phyloP scores from a whole-genome alignment of 2,888 invertebrate species.

The Tinea pellionella region DNA sequence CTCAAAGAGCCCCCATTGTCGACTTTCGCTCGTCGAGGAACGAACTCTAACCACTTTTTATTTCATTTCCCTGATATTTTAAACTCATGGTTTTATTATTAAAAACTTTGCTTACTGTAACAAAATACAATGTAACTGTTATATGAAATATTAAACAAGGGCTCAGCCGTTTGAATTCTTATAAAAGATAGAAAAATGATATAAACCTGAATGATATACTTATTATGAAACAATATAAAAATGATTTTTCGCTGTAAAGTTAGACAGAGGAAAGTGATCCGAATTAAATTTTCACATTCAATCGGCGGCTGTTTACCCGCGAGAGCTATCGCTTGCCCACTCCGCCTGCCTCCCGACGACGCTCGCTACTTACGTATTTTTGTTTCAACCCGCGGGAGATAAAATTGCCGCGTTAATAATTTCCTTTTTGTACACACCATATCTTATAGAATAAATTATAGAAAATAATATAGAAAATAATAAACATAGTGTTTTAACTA shows the following conservation, averaged over 20 bases:
- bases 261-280: slow-evolving; percentile 42
- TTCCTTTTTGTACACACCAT: neutral
- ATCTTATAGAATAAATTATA: neutral
- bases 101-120: neutral
- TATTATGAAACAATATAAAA: neutral
- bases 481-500: no score
- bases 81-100: neutral
- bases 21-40: slow-evolving; percentile 1
- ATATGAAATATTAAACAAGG: neutral
- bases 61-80: neutral
- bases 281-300: slow-evolving; percentile 66
- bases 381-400: slow-evolving; percentile 8
- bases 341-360: slow-evolving; percentile 23
- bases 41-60: neutral
- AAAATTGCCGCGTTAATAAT: slow-evolving; percentile 10
- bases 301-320: slow-evolving; percentile 56
- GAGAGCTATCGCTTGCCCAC: slow-evolving; percentile 46
- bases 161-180: neutral
- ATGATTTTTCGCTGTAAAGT: neutral
- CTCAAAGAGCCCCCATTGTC: slow-evolving; percentile 11
- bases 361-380: slow-evolving; percentile 18
- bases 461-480: no score
- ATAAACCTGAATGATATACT: neutral
- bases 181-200: neutral
- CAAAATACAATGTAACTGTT: neutral